These are phyloP conservation scores for Caenorhabditis wallacei DNA, from an alignment of 2,888 invertebrate genomes.

Conservation along the genomic window DNA sequence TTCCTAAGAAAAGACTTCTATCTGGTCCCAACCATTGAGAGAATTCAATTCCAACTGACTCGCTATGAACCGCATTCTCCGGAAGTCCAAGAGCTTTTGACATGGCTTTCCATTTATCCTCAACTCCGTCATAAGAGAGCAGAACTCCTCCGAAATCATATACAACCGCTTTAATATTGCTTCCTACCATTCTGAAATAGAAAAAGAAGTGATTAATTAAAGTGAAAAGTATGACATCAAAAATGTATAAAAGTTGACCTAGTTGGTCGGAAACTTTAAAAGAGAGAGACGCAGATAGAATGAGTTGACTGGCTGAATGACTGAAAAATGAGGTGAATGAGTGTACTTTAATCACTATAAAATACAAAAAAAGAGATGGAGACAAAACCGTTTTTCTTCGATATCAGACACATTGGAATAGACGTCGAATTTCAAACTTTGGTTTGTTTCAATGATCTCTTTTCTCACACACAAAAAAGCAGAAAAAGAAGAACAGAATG, in stretches of 20 bases:
- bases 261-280: conserved; percentile 24
- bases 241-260: conserved; percentile 6
- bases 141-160: conserved; percentile 74
- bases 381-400: not conserved
- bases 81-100: conserved; percentile 50
- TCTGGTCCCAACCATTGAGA: conserved; percentile 66
- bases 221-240: not conserved
- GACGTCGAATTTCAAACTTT: conserved; percentile 3
- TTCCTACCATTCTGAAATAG: conserved; percentile 29
- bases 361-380: conserved; percentile 23
- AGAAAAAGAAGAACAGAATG: conserved; percentile 33
- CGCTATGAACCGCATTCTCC: conserved; percentile 43
- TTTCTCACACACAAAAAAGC: conserved; percentile 16
- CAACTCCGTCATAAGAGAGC: conserved; percentile 64
- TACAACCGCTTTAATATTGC: conserved; percentile 67
- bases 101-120: conserved; percentile 58
- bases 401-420: conserved; percentile 22
- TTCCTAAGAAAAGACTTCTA: conserved; percentile 67
- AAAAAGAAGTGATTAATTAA: not conserved
- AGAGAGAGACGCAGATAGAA: conserved; percentile 24
- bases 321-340: conserved; percentile 2
- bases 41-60: conserved; percentile 60
- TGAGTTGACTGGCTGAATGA: not conserved
- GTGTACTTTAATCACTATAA: conserved; percentile 56
- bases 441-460: conserved; percentile 46